Percentiles rank a stretch among this genome's conserved stretches.
Evolutionary conservation across 2,888 invertebrate species (phyloP).

Genomic region (Synanthedon myopaeformis): DNA sequence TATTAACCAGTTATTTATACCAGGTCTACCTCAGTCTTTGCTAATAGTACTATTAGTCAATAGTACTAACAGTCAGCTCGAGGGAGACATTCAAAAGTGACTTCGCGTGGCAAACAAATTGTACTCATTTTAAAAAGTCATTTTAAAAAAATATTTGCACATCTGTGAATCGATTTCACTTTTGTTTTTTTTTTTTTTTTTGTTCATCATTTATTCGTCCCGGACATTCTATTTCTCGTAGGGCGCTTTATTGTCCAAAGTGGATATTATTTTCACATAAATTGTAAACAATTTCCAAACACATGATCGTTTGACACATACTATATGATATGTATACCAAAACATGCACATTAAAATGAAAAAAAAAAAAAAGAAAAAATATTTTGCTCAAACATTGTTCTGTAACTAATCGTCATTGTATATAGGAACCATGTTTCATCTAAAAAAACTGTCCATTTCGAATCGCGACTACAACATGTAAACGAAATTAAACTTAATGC

Average conservation of each 20-base stretch:
- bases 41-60: too few species aligned
- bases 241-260: conserved; percentile 31
- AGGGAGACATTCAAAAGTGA: too few species aligned
- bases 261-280: not conserved
- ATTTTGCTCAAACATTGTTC: conserved; percentile 51
- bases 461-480: too few species aligned
- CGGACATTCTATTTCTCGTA: too few species aligned
- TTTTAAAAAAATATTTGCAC: conserved; percentile 13
- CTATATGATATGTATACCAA: conserved; percentile 56
- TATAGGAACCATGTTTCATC: conserved; percentile 19
- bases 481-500: too few species aligned
- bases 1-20: too few species aligned
- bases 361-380: conserved; percentile 5
- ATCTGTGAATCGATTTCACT: conserved; percentile 2
- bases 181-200: not conserved
- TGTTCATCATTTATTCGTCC: too few species aligned
- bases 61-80: too few species aligned
- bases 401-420: conserved; percentile 11
- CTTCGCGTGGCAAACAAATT: conserved; percentile 1
- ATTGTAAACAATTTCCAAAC: not conserved
- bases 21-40: too few species aligned
- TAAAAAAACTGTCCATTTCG: not conserved
- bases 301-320: conserved; percentile 3
- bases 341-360: conserved; percentile 18
- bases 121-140: conserved; percentile 7